Conservation (phyloP, 2,888 invertebrate species). For the Lordiphosa andalusiaca region DNA sequence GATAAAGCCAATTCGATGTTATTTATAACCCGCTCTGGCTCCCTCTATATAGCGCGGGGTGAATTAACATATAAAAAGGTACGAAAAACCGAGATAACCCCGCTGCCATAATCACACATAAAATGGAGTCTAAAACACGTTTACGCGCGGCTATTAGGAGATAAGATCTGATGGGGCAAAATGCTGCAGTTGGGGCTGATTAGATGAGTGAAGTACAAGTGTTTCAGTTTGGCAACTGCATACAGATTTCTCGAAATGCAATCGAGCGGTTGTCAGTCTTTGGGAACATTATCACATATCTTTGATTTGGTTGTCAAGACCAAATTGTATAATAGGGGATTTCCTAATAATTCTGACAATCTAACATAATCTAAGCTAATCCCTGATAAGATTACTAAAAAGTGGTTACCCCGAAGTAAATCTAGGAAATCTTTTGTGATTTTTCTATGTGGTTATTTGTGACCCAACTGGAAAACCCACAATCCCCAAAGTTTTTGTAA, state of each 20-base stretch:
- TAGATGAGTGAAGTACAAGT: background rate
- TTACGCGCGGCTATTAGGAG: slow-evolving; percentile 15
- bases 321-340: background rate
- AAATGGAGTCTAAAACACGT: slow-evolving; percentile 27
- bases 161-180: slow-evolving; percentile 16
- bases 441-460: too few relatives aligned
- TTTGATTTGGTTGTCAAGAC: slow-evolving; percentile 21
- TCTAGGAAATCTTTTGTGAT: slow-evolving; percentile 1
- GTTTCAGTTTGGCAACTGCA: background rate
- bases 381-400: slow-evolving; percentile 16
- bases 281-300: too few relatives aligned
- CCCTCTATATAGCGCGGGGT: slow-evolving; percentile 8
- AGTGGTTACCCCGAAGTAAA: background rate
- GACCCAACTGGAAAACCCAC: too few relatives aligned
- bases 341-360: slow-evolving; percentile 23
- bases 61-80: slow-evolving; percentile 32
- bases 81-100: slow-evolving; percentile 47
- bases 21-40: slow-evolving; percentile 47
- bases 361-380: slow-evolving; percentile 36
- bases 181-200: slow-evolving; percentile 22
- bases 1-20: slow-evolving; percentile 59
- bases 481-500: too few relatives aligned
- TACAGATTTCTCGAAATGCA: background rate
- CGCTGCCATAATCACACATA: slow-evolving; percentile 22
- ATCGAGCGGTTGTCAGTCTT: background rate